A percentile compares a stretch with the other conserved stretches of the same genome.
Conservation (phyloP, 2,113 vertebrate species). For the Dinomys branickii region DNA sequence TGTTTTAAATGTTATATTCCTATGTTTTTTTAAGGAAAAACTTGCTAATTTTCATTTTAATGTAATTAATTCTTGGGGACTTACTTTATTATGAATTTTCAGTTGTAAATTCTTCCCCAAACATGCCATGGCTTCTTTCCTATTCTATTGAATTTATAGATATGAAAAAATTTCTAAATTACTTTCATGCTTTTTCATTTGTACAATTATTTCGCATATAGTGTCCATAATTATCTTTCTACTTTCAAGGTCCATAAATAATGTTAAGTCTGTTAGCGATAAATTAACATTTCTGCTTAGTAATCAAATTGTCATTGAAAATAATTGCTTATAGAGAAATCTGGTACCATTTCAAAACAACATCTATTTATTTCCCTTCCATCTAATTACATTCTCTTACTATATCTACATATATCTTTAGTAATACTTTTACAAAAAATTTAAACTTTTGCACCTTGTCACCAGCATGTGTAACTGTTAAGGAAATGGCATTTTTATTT, state of each 20-base stretch:
- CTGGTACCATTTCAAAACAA: constrained; percentile 28
- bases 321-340: constrained; percentile 45
- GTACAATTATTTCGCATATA: constrained; percentile 43
- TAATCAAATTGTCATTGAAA: constrained; percentile 67
- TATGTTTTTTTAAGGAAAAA: neutral
- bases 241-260: neutral
- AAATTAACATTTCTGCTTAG: constrained; percentile 29
- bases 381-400: constrained; percentile 63
- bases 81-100: constrained; percentile 10
- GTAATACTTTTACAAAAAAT: neutral
- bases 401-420: constrained; percentile 32
- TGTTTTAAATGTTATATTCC: neutral
- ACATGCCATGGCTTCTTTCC: neutral
- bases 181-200: constrained; percentile 13
- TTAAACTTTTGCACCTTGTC: neutral
- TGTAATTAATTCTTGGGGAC: neutral
- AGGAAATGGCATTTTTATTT: neutral
- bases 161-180: constrained; percentile 47
- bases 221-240: constrained; percentile 51
- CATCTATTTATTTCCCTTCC: neutral
- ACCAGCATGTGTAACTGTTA: neutral
- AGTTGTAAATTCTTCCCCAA: neutral
- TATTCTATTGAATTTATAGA: neutral
- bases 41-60: neutral
- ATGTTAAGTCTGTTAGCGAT: neutral